phyloP scores from a whole-genome alignment of 2,113 vertebrate species.

The Pituophis catenifer region DNA sequence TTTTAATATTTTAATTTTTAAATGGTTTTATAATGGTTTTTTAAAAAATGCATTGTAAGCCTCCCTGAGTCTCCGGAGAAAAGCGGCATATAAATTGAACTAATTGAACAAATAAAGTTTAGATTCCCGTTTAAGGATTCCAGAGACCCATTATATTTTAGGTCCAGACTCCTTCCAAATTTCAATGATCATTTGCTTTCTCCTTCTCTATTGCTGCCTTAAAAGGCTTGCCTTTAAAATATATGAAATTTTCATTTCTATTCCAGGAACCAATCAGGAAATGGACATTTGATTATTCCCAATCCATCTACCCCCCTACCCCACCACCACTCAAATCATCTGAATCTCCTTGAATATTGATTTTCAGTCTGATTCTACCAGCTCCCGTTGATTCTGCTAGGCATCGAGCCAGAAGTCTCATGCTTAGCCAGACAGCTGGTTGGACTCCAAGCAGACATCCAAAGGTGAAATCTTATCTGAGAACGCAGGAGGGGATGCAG shows the following conservation, averaged over 20 bases:
- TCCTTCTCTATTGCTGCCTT: not conserved
- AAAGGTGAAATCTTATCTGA: conserved; percentile 56
- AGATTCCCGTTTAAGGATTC: not conserved
- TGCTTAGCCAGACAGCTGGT: conserved; percentile 16
- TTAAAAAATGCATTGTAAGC: too few relatives aligned
- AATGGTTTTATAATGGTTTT: too few relatives aligned
- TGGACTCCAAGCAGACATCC: conserved; percentile 34
- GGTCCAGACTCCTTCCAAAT: not conserved
- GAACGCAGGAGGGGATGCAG: conserved; percentile 42
- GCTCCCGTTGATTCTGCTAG: conserved; percentile 17
- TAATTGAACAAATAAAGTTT: not conserved
- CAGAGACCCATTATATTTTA: not conserved
- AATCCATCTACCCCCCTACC: not conserved
- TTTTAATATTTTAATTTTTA: too few relatives aligned
- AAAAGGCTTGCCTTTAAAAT: not conserved
- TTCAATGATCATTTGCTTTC: not conserved
- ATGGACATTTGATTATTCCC: not conserved
- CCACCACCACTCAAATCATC: not conserved
- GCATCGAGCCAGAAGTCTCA: conserved; percentile 4
- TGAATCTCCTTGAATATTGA: not conserved
- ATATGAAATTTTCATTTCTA: not conserved
- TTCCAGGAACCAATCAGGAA: not conserved
- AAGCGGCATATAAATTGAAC: too few relatives aligned
- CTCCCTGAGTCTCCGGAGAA: too few relatives aligned
- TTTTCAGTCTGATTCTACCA: not conserved